These are phyloP conservation scores for Stomatorhinus ivindoensis DNA, from an alignment of 2,113 vertebrate species.

Conservation along the genomic window DNA sequence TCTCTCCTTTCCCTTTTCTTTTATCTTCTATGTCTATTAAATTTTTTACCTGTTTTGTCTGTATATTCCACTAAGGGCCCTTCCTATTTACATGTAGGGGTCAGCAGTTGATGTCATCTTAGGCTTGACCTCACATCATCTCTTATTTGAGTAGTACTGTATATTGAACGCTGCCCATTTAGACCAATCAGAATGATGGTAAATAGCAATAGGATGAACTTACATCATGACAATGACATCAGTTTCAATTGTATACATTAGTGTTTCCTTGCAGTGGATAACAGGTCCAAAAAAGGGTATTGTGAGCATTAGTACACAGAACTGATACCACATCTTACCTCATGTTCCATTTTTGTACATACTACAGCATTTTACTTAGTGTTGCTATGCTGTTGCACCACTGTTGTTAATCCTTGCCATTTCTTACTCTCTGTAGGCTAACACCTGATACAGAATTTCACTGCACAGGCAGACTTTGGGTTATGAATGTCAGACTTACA, in stretches of 20 bases:
- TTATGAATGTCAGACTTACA: too few relatives aligned
- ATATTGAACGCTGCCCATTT: background rate
- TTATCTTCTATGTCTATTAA: constrained; percentile 49
- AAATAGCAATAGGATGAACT: background rate
- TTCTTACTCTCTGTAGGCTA: background rate
- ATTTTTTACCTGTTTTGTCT: constrained; percentile 20
- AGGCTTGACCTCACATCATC: background rate
- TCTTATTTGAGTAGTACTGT: background rate
- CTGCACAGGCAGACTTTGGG: background rate
- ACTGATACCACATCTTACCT: background rate
- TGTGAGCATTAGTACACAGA: background rate
- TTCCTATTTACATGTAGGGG: background rate
- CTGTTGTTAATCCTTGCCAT: background rate
- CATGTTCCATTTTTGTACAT: background rate
- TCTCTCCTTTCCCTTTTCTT: constrained; percentile 22
- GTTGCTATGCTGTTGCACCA: background rate
- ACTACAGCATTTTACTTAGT: background rate
- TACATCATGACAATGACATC: background rate
- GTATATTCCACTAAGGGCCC: background rate
- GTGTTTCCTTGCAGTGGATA: background rate
- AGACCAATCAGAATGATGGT: background rate
- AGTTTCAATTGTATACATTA: background rate
- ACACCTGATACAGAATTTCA: background rate
- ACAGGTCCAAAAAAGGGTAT: background rate
- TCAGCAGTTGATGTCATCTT: background rate